Evolutionary conservation across 23 tunicate genomes (phyloP).

Genomic region (Trididemnum nubilum): DNA sequence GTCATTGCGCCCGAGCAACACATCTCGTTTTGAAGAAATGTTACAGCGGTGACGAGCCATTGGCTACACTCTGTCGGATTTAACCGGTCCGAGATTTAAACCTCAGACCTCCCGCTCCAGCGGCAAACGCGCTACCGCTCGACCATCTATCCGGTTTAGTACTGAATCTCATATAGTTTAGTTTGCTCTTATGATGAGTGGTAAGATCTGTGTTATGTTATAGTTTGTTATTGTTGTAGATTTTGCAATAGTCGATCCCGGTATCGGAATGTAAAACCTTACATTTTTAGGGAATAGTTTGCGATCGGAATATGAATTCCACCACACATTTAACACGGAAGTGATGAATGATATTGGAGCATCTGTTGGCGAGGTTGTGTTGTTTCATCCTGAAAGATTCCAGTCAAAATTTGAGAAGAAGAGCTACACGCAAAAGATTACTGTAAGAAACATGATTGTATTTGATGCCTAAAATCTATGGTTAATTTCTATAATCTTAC

Average conservation of each 20-base stretch:
- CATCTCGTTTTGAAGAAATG: background rate
- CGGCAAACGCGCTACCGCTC: background rate
- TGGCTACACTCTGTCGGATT: background rate
- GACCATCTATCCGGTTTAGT: background rate
- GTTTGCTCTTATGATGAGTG: too few relatives aligned
- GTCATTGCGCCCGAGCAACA: background rate
- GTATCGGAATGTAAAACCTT: too few relatives aligned
- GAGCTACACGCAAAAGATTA: conserved; percentile 37
- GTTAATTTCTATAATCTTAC: too few relatives aligned
- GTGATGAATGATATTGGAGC: conserved; percentile 65
- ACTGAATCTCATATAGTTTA: too few relatives aligned
- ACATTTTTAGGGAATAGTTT: conserved; percentile 91
- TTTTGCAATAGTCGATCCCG: too few relatives aligned
- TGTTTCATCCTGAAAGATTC: conserved; percentile 91
- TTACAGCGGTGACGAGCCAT: background rate
- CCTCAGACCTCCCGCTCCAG: background rate
- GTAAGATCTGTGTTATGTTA: too few relatives aligned
- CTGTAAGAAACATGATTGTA: conserved; percentile 46
- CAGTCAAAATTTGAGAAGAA: conserved; percentile 95
- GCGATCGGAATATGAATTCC: conserved; percentile 93
- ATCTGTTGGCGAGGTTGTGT: conserved; percentile 53
- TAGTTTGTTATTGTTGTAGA: too few relatives aligned
- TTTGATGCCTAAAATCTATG: background rate
- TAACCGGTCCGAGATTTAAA: background rate
- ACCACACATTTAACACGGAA: conserved; percentile 72